Evolutionary conservation across 2,888 invertebrate species (phyloP).

Genomic region (Kuschelorhynchus macadamiae): DNA sequence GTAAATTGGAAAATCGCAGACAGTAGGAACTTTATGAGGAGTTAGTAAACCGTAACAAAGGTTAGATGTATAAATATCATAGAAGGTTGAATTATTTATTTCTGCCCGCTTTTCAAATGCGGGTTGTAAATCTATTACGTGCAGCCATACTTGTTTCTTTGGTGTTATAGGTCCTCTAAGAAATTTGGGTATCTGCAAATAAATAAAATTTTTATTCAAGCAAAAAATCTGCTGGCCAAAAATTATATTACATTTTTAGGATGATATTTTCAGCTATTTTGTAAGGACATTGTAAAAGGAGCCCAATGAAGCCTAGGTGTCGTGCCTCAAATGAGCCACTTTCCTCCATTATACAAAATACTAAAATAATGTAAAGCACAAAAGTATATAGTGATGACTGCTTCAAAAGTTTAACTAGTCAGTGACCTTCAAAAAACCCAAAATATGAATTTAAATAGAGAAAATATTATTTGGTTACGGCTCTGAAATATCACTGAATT

Average conservation of each 20-base stretch:
- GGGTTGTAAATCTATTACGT: conserved; percentile 74
- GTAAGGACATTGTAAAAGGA: no score
- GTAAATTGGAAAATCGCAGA: conserved; percentile 83
- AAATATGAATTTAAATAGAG: no score
- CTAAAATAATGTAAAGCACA: no score
- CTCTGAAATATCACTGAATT: no score
- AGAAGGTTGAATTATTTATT: conserved; percentile 72
- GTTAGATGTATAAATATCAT: conserved; percentile 70
- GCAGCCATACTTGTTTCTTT: conserved; percentile 67
- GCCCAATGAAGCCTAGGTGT: no score
- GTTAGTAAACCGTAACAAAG: conserved; percentile 78
- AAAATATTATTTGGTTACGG: no score
- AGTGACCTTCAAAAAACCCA: no score
- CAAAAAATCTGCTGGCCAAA: background rate
- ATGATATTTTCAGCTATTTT: no score
- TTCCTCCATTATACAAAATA: no score
- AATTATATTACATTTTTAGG: background rate
- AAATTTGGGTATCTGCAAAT: conserved; percentile 71
- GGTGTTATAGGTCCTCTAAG: conserved; percentile 67
- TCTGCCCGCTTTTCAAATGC: conserved; percentile 69
- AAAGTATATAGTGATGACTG: no score
- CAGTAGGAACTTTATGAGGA: conserved; percentile 72
- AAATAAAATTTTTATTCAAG: background rate
- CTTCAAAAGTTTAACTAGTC: no score
- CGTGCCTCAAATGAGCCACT: no score